A percentile compares a stretch with the other conserved stretches of the same genome.
These are phyloP conservation scores for Atlantisia rogersi DNA, from an alignment of 2,113 vertebrate genomes.

Conservation along the genomic window DNA sequence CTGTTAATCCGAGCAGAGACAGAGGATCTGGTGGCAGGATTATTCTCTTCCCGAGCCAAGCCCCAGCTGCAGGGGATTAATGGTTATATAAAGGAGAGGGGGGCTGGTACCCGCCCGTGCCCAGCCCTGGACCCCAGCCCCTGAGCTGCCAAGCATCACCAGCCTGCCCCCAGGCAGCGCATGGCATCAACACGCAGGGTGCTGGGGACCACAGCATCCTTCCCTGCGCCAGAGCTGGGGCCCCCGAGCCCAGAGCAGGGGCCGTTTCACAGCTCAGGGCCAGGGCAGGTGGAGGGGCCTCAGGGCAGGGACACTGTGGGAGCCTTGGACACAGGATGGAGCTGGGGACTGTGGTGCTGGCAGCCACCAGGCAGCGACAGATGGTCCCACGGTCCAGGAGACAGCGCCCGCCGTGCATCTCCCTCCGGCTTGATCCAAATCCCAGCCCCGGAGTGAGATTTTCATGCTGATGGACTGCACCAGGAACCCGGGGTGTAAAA, in stretches of 20 bases:
- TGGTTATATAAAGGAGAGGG: slow-evolving; percentile 46
- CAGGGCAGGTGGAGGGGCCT: background rate
- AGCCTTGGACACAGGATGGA: background rate
- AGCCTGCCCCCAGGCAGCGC: fast-evolving
- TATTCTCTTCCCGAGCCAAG: background rate
- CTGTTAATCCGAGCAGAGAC: slow-evolving; percentile 12
- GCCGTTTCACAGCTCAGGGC: background rate
- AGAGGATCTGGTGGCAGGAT: background rate
- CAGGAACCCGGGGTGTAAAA: slow-evolving; percentile 38
- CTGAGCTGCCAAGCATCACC: fast-evolving
- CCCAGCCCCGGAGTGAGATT: background rate
- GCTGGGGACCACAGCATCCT: fast-evolving
- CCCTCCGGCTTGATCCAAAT: slow-evolving; percentile 20
- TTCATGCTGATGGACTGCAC: background rate
- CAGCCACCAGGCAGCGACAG: background rate
- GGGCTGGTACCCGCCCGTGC: background rate
- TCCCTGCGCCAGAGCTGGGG: fast-evolving
- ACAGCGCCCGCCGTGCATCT: background rate
- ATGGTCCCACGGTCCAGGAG: background rate
- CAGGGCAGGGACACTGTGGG: background rate
- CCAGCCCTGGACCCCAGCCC: background rate
- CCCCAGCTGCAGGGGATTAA: slow-evolving; percentile 46
- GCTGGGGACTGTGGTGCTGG: background rate
- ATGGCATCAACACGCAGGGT: fast-evolving
- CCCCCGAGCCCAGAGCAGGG: fast-evolving